Conservation (phyloP, 2,797 vertebrate species). For the Corythornis leucogaster region DNA sequence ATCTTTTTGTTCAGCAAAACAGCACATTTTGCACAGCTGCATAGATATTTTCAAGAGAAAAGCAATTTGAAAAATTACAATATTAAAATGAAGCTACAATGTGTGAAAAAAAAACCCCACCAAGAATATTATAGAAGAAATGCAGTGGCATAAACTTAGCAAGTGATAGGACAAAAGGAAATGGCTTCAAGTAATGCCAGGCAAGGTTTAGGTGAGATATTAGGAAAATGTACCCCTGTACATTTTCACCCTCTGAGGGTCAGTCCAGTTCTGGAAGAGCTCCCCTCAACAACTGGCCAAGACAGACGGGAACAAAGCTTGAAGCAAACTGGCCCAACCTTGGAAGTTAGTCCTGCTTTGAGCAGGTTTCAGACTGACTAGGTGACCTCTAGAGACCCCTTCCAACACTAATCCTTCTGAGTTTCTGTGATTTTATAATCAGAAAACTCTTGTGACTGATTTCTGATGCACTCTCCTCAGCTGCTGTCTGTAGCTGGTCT, state of each 20-base stretch:
- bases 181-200: background rate
- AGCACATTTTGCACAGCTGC: background rate
- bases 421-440: background rate
- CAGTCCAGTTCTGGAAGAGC: background rate
- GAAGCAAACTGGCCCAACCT: background rate
- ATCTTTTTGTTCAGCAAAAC: background rate
- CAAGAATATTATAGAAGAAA: background rate
- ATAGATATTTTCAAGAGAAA: background rate
- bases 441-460: background rate
- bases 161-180: background rate
- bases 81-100: background rate
- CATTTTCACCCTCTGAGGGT: background rate
- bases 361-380: background rate
- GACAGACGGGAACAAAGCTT: background rate
- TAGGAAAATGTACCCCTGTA: background rate
- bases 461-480: background rate
- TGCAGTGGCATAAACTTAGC: background rate
- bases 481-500: background rate
- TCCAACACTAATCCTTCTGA: background rate
- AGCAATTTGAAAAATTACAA: background rate
- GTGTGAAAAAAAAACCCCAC: background rate
- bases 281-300: background rate
- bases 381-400: background rate
- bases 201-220: background rate
- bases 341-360: background rate